These are phyloP conservation scores for Antechinus stuartii DNA, from an alignment of 2,113 vertebrate species.

Conservation along the genomic window DNA sequence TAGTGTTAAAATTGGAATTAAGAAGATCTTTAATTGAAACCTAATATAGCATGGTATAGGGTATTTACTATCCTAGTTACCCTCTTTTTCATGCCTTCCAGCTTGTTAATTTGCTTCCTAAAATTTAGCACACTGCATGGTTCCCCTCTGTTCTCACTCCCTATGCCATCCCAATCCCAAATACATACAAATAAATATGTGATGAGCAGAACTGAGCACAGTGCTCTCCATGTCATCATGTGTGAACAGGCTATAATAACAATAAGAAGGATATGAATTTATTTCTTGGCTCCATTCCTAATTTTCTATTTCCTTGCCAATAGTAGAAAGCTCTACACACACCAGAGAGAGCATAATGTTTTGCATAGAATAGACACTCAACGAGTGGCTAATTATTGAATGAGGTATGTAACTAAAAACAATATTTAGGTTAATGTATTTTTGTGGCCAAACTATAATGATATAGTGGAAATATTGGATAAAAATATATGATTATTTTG, in stretches of 20 bases:
- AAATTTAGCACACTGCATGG: neutral
- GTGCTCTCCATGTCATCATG: neutral
- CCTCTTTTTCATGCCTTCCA: neutral
- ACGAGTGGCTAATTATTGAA: neutral
- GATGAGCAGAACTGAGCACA: neutral
- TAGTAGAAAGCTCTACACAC: neutral
- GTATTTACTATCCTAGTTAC: neutral
- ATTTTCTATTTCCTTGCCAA: neutral
- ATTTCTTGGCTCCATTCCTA: neutral
- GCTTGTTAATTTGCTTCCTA: neutral
- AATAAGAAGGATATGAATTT: neutral
- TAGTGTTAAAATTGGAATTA: neutral
- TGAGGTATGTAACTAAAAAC: neutral
- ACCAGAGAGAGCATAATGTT: neutral
- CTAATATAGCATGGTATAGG: neutral
- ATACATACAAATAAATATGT: neutral
- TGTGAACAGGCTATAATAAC: neutral
- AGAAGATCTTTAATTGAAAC: neutral
- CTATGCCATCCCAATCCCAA: neutral
- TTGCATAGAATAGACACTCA: neutral
- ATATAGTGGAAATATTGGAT: neutral
- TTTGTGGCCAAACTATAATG: neutral
- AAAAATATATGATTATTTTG: conserved; percentile 12
- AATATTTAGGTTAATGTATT: neutral
- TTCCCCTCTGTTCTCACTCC: neutral